Base-by-base conservation (phyloP, 2,888 invertebrate genomes). In the Carabus problematicus region DNA sequence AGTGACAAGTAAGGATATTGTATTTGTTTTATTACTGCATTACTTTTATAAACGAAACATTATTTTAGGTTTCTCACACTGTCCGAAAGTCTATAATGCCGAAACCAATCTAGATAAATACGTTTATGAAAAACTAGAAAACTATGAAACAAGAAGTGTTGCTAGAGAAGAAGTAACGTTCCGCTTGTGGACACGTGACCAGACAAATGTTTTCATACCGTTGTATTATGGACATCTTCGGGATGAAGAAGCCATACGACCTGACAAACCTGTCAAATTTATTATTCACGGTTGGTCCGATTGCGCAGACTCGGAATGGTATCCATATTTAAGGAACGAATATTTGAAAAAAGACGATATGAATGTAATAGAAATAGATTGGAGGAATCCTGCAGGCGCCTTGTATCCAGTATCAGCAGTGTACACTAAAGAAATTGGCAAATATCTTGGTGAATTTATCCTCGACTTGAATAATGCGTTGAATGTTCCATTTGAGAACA, bases 381-480 rank as follows among this genome's bases (percentile, higher is more conserved):
- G 72, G 72, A 45, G 40, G 8, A 58, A 69, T 45, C 61, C 69
- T n/a, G 69, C 71, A 8, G 42, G 56, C 12, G 62, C 70, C 7
- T 39, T 61, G 12, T 72, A 70, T 52, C 54, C 55, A 8, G 19
- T 62, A 8, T 64, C 70, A 9, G 67, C 69, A 12, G 69, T 61
- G 8, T 70, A 71, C 39, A 62, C 58, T 11, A 67, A 61, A 72
- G 47, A 62, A 45, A 55, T 69, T 29, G 69, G 61, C 9, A 19
- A 61, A 47, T 69, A 56, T 16, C 47, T 69, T 39, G 69, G 69
- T 8, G 69, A 69, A 56, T 40, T 69, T n/a, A 19, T 69, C 45
- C 18, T 69, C 0, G 69, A 69, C 43, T 47, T 82, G 6, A 72
- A 75, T 14, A 64, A 66, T 0, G 74, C 77, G 41, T 73, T 71